Evolutionary conservation across 2,888 invertebrate genomes (phyloP).

Genomic region (Patella ulyssiponensis): DNA sequence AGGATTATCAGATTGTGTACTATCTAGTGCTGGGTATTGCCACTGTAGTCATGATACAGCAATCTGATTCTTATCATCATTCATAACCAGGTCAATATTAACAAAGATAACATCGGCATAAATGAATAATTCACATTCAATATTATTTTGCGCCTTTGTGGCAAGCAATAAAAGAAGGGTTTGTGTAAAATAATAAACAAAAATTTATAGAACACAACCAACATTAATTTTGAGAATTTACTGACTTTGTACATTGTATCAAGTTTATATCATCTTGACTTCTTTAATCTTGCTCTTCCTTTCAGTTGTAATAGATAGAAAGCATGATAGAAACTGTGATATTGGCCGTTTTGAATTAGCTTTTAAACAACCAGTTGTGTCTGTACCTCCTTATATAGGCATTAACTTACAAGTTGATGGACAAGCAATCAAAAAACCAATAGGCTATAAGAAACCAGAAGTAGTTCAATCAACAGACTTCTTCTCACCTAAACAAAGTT

Average conservation of each 20-base stretch:
- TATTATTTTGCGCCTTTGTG: too few species aligned
- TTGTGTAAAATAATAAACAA: neutral
- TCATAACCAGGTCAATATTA: too few species aligned
- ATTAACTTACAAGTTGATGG: constrained; percentile 68
- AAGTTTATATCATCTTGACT: neutral
- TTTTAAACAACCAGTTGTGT: constrained; percentile 68
- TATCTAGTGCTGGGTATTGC: too few species aligned
- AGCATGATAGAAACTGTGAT: constrained; percentile 68
- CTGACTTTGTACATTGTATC: neutral
- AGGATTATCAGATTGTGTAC: too few species aligned
- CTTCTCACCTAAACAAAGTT: neutral
- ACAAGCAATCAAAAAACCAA: constrained; percentile 51
- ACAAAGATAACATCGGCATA: too few species aligned
- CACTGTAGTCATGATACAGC: too few species aligned
- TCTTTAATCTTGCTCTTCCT: constrained; percentile 26
- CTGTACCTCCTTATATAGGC: constrained; percentile 72
- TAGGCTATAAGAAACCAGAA: constrained; percentile 5
- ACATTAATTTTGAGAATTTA: too few species aligned
- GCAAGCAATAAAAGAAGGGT: neutral
- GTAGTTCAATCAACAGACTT: constrained; percentile 16
- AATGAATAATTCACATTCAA: too few species aligned
- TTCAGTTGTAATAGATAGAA: constrained; percentile 71
- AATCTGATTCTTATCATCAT: too few species aligned
- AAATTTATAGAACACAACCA: neutral
- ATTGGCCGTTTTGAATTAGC: constrained; percentile 71